Conservation (phyloP, 2,797 vertebrate species). For the Pterois miles region DNA sequence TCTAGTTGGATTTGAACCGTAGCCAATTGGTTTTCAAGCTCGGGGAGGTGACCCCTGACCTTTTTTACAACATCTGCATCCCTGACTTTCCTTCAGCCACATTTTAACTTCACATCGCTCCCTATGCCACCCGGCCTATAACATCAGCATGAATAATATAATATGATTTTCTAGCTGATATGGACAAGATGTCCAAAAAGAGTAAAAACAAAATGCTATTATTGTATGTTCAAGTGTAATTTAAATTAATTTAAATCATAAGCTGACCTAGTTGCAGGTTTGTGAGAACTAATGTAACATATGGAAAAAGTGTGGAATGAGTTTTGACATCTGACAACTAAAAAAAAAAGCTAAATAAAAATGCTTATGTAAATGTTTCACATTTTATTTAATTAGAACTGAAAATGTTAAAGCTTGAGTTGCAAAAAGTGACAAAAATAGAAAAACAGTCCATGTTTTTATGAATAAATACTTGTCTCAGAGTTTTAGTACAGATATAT, state of each 20-base stretch:
- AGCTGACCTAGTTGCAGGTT: background rate
- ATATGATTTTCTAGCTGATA: background rate
- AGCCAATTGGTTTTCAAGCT: constrained; percentile 78
- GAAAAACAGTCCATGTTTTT: background rate
- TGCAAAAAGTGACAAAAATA: background rate
- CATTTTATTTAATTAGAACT: background rate
- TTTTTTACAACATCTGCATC: constrained; percentile 63
- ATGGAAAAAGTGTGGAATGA: background rate
- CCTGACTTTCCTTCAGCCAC: constrained; percentile 28
- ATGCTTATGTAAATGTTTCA: background rate
- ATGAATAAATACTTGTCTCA: constrained; percentile 61
- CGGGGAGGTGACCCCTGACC: constrained; percentile 54
- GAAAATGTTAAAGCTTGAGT: background rate
- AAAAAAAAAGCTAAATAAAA: background rate
- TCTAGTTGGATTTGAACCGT: constrained; percentile 84
- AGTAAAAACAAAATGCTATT: background rate
- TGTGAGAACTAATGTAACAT: background rate
- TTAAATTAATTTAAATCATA: background rate
- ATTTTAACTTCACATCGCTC: constrained; percentile 28
- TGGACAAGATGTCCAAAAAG: background rate
- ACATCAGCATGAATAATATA: no score
- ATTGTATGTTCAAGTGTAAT: background rate
- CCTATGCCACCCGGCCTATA: constrained; percentile 3
- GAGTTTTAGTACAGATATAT: background rate
- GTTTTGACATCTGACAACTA: background rate